Base-by-base conservation (phyloP, 2,113 vertebrate genomes). In the Callorhinus ursinus region DNA sequence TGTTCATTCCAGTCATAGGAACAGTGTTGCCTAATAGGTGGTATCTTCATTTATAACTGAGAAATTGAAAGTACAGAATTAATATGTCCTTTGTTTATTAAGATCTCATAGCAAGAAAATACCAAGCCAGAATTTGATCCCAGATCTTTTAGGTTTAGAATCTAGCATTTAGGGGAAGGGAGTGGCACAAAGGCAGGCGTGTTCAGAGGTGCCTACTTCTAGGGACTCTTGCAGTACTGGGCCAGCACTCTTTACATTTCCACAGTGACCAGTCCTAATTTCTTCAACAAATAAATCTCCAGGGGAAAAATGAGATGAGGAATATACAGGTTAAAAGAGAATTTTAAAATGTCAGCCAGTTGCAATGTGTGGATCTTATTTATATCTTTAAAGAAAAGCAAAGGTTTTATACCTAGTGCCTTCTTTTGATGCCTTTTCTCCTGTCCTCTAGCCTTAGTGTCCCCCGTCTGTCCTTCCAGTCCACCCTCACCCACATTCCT, bases 21-120 rank as follows among this genome's bases (percentile, higher is more conserved):
- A 65, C n/a, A 77, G n/a, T 93, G 55, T 46, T 92, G 18, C 21
- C 15, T 51, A 67, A 18, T 86, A 74, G 33, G 12, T 67, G 63
- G 36, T 55, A 36, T 61, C 55, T 93, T 96, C 65, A 26, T 92
- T 95, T 86, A 59, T 97, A 91, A 72, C 63, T 19, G 42, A 95
- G 71, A 89, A 74, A 79, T 86, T 49, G 18, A 39, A 63, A 88
- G 31, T 57, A 42, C 42, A 88, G 42, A 71, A 46, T 95, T 93
- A 91, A 39, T 51, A 39, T 77, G 16, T 63, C 21, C 16, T 95
- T 97, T 93, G 59, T 19, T 97, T 92, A 88, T 86, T 92, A 95
- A 92, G 24, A 57, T 81, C 19, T 90, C 15, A 33, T 33, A 88
- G 39, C 80, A 88, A 85, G 53, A 94, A 51, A 90, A 90, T 88